These are phyloP conservation scores for Scaptodrosophila latifasciaeformis DNA, from an alignment of 2,888 invertebrate species.

Conservation along the genomic window DNA sequence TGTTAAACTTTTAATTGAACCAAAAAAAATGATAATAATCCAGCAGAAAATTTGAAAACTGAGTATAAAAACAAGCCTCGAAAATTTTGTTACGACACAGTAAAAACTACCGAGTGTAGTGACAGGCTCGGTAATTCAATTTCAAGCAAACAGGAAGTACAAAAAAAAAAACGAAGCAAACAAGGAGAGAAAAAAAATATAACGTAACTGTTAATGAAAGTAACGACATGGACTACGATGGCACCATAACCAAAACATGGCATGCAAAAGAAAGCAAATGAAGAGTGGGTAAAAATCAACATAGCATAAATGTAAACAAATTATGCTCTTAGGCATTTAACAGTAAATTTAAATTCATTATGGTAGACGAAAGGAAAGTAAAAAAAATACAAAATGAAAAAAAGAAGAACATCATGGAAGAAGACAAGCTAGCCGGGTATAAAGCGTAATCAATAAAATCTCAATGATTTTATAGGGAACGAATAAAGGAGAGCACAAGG, in stretches of 20 bases:
- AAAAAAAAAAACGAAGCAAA: background rate
- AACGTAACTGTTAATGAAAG: conserved; percentile 44
- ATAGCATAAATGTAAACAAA: too few species aligned
- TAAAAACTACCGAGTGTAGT: conserved; percentile 25
- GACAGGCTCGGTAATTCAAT: conserved; percentile 61
- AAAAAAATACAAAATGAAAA: background rate
- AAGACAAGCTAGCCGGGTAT: background rate
- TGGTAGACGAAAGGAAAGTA: background rate
- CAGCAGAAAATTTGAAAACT: too few species aligned
- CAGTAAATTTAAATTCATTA: conserved; percentile 34
- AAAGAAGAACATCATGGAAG: background rate
- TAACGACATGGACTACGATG: conserved; percentile 25
- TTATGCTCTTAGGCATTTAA: conserved; percentile 27
- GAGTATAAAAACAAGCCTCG: too few species aligned
- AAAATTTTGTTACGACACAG: background rate
- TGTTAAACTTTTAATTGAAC: too few species aligned
- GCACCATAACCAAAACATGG: background rate
- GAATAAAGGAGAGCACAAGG: background rate
- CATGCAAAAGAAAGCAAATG: background rate
- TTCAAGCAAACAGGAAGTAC: conserved; percentile 44
- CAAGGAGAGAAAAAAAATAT: background rate
- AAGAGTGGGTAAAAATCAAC: background rate
- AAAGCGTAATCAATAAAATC: background rate
- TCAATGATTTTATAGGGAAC: background rate
- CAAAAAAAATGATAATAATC: too few species aligned